Evolutionary conservation across 2,113 vertebrate genomes (phyloP).

Genomic region (Cephalopterus ornatus): DNA sequence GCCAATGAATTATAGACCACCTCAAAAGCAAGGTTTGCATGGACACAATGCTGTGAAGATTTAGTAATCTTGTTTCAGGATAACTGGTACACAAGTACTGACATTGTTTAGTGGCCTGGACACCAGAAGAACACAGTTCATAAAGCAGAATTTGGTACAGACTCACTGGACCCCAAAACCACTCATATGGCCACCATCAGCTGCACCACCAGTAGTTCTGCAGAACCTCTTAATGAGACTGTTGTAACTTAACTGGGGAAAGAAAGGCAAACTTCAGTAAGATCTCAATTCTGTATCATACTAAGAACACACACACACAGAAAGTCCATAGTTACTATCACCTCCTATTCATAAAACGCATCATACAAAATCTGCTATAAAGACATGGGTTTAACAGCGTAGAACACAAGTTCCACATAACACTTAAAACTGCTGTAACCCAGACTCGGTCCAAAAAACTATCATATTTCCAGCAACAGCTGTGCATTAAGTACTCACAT

Average conservation of each 20-base stretch:
- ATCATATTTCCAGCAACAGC: not conserved
- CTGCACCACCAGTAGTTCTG: not conserved
- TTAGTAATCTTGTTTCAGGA: not conserved
- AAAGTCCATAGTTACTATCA: not conserved
- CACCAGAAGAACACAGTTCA: not conserved
- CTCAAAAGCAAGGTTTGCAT: not conserved
- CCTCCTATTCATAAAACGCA: not conserved
- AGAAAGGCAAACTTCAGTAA: not conserved
- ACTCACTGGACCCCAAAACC: not conserved
- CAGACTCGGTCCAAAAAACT: not conserved
- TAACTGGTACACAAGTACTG: not conserved
- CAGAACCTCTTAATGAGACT: not conserved
- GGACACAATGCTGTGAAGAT: not conserved
- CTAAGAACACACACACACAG: not conserved
- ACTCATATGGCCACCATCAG: rapidly evolving
- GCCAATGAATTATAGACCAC: not conserved
- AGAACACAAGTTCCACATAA: not conserved
- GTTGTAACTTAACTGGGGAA: rapidly evolving
- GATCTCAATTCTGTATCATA: rapidly evolving
- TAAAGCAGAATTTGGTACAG: not conserved
- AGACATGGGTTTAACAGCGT: not conserved
- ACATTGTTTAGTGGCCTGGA: not conserved
- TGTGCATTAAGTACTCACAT: not conserved
- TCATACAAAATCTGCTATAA: not conserved
- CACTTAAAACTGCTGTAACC: not conserved